Base-by-base conservation (phyloP, 2,797 vertebrate genomes). In the Sphenopsis melanotis region DNA sequence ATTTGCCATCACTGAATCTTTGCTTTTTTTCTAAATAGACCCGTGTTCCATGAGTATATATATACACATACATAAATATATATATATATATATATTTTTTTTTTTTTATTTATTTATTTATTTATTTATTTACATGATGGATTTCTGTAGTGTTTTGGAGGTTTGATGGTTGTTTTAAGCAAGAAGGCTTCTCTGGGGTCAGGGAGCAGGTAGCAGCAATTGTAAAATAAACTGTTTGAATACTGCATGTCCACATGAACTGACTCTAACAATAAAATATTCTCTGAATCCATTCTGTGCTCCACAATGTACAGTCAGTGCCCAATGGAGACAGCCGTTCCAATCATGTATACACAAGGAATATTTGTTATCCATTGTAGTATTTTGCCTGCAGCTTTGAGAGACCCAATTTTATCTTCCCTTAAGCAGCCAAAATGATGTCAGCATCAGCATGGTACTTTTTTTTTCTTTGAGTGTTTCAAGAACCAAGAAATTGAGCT, bases 401-500 rank as follows among this genome's bases (percentile, higher is more conserved):
- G 71, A 96, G 94, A 96, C 96, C 94, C 92, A 96, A 53, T 96
- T 96, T 95, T 93, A 49, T 92, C 90, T 90, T 83, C 87, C 93
- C 68, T 70, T 71, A 64, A 96, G 96, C 94, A 80, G 80, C 41
- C 87, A 77, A 81, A 96, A 94, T 70, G 66, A 93, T 95, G 94
- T 95, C 91, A 93, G 91, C 47, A 56, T 76, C 83, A 86, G 83
- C 2, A 0, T 86, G 80, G 77, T 68, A 46, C 70, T 72, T 89
- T 29, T 84, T 75, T 77, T 91, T 90, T n/a, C 85, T 91, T 83
- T 81, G 75, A 65, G 23, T 72, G 32, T 65, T 92, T 87, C 50
- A 89, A 81, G 93, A 69, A 74, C 50, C 41, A 64, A 83, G 65
- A 87, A 90, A 89, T 44, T 1, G 63, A 93, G 60, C 56, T 9